phyloP scores from a whole-genome alignment of 1,140 invertebrate species.

The Centruroides sculpturatus region DNA sequence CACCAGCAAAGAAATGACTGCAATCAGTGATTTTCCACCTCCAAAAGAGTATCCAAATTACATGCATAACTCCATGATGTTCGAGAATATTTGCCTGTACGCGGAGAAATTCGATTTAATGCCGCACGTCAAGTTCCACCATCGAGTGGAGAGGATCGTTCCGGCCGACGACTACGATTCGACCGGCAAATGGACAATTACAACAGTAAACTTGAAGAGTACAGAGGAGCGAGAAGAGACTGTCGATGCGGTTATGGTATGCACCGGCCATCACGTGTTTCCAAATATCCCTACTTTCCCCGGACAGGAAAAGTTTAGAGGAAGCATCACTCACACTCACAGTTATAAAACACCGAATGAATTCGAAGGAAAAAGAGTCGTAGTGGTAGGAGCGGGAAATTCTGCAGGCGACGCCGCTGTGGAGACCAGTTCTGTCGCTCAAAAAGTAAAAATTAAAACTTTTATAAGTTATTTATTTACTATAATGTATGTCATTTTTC shows the following conservation, averaged over 20 bases:
- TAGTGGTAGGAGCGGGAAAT: slow-evolving; percentile 39
- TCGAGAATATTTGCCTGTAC: slow-evolving; percentile 23
- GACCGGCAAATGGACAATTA: slow-evolving; percentile 30
- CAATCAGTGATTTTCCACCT: slow-evolving; percentile 31
- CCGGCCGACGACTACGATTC: slow-evolving; percentile 21
- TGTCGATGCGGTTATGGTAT: slow-evolving; percentile 30
- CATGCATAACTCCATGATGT: slow-evolving; percentile 26
- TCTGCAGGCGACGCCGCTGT: slow-evolving; percentile 38
- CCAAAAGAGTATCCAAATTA: slow-evolving; percentile 26
- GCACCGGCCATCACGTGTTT: slow-evolving; percentile 23
- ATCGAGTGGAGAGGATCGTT: slow-evolving; percentile 5
- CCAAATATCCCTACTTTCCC: slow-evolving; percentile 2
- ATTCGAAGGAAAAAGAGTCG: slow-evolving; percentile 28
- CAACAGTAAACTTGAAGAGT: slow-evolving; percentile 12
- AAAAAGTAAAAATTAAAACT: slow-evolving; percentile 24
- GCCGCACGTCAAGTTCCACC: slow-evolving; percentile 4
- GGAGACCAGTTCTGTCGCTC: slow-evolving; percentile 32
- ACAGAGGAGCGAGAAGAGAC: slow-evolving; percentile 15
- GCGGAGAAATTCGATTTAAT: slow-evolving; percentile 6
- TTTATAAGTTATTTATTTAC: too few relatives aligned
- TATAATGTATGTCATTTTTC: too few relatives aligned
- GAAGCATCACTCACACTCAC: slow-evolving; percentile 32
- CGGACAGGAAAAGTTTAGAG: slow-evolving; percentile 30
- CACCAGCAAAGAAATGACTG: slow-evolving; percentile 6
- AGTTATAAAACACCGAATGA: slow-evolving; percentile 23